A percentile compares a stretch with the other conserved stretches of the same genome.
These are phyloP conservation scores for Amblyornis subalaris DNA, from an alignment of 2,113 vertebrate genomes.

Conservation along the genomic window DNA sequence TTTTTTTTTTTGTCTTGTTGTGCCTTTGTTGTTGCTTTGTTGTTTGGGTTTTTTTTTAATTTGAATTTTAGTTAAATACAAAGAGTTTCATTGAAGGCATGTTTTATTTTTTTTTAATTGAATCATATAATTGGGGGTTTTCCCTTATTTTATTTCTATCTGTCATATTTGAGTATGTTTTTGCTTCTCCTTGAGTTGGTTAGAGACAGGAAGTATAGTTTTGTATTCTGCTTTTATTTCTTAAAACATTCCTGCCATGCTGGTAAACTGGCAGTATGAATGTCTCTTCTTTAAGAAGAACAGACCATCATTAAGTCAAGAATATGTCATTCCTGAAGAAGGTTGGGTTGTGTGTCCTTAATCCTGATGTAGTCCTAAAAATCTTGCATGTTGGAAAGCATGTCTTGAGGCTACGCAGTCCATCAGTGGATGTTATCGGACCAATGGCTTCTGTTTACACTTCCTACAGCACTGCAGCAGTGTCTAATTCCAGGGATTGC, in stretches of 20 bases:
- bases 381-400: neutral
- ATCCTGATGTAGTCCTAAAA: neutral
- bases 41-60: neutral
- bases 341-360: neutral
- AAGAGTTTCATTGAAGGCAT: neutral
- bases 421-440: neutral
- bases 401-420: neutral
- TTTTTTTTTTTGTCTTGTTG: neutral
- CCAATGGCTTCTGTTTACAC: neutral
- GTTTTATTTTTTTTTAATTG: neutral
- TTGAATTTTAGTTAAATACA: neutral
- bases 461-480: neutral
- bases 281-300: neutral
- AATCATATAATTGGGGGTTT: neutral
- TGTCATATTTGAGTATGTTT: neutral
- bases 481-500: neutral
- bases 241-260: neutral
- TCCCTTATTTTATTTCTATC: neutral
- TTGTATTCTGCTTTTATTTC: neutral
- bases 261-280: neutral
- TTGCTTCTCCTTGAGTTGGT: neutral
- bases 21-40: neutral
- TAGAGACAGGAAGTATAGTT: neutral
- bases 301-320: neutral
- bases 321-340: neutral